phyloP scores from a whole-genome alignment of 2,797 vertebrate genomes.

The Sebastolobus altivelis region DNA sequence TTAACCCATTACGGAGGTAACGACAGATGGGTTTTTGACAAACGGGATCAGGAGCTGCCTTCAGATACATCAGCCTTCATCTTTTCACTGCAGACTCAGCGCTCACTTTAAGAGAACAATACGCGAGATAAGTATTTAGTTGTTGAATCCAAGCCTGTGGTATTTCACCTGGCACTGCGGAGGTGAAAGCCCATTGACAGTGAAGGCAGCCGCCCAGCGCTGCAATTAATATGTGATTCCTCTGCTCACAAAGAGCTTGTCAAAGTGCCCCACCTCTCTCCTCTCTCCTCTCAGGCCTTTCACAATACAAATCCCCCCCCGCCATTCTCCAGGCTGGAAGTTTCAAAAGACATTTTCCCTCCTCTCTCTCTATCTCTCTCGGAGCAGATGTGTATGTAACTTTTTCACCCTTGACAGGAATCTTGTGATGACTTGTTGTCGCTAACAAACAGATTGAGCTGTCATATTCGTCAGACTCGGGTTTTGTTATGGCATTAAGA shows the following conservation, averaged over 20 bases:
- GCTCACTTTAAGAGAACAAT: conserved; percentile 74
- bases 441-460: conserved; percentile 57
- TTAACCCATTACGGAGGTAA: conserved; percentile 75
- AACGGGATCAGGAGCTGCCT: conserved; percentile 65
- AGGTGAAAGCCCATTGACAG: conserved; percentile 68
- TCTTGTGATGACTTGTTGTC: conserved; percentile 89
- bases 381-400: conserved; percentile 83
- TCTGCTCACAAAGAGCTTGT: conserved; percentile 81
- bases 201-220: conserved; percentile 77
- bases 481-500: conserved; percentile 60
- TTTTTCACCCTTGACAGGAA: conserved; percentile 78
- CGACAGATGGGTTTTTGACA: conserved; percentile 71
- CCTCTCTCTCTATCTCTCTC: not conserved
- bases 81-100: conserved; percentile 78
- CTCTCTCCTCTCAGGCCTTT: conserved; percentile 78
- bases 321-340: conserved; percentile 62
- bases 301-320: conserved; percentile 85
- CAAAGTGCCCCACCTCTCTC: conserved; percentile 77
- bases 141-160: conserved; percentile 74
- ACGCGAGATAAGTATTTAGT: conserved; percentile 78
- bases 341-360: conserved; percentile 56
- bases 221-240: conserved; percentile 84
- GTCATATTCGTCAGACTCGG: conserved; percentile 55
- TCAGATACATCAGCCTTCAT: conserved; percentile 67
- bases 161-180: conserved; percentile 74